Percentiles rank a stretch among this genome's conserved stretches.
Evolutionary conservation across 2,113 vertebrate species (phyloP).

Genomic region (rat (Rattus norvegicus)): GRCr8 NC_086021.1:150671501-150672000

Average conservation of each 20-base stretch:
- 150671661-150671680: constrained; percentile 22
- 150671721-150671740: neutral
- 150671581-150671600: neutral
- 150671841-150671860: neutral
- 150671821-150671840: neutral
- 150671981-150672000: constrained; percentile 42
- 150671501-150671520: neutral
- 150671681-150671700: constrained; percentile 5
- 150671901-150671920: constrained; percentile 25
- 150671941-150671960: neutral
- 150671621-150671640: neutral
- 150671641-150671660: neutral
- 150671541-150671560: neutral
- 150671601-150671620: neutral
- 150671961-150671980: neutral
- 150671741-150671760: neutral
- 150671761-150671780: neutral
- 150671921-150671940: neutral
- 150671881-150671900: neutral
- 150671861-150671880: neutral
- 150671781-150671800: neutral
- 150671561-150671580: neutral
- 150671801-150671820: neutral
- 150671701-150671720: neutral
- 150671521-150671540: rapidly evolving